Base-by-base conservation (phyloP, 2,113 vertebrate genomes). In the Podiceps cristatus region DNA sequence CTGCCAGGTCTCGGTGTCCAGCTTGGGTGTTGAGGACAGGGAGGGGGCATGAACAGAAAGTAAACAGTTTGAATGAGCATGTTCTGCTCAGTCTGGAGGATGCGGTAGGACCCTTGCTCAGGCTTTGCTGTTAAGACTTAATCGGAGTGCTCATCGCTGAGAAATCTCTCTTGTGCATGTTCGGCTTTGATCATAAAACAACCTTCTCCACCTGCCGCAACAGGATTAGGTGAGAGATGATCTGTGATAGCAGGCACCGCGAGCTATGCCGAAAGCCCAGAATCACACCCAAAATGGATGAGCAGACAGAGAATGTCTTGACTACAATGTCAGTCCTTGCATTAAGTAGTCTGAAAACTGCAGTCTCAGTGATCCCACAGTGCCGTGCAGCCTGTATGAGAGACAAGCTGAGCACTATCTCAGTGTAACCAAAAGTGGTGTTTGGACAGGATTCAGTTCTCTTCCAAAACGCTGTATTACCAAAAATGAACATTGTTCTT, bases 1-100 rank as follows among this genome's bases (percentile, higher is more conserved):
- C 25, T 19, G 2, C 15, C 0, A 2, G 11, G 28, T 58, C 33
- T 40, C 2, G 2, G 31, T 18, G 55, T 62, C 40, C 14, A 7
- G 35, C 35, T 53, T 31, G 23, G 33, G 8, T 59, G 19, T 25
- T 40, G 3, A 13, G 50, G 66, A 28, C 24, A 8, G 27, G 42
- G 53, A 52, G 5, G 23, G 77, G 9, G 12, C 13, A 18, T 7
- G 22, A 31, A n/a, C 6, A 35, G 50, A 18, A 42, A 27, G 11
- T 22, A 64, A 44, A 50, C 5, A 49, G 40, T 50, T 44, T 22
- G 66, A 52, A 50, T 59, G 60, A 75, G 44, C 18, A 0, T 4
- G 7, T 69, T 53, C 35, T 86, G 31, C 86, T 44, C 29, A 3
- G 63, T 22, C 19, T 2, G 3, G 33, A 59, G 66, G 66, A 35